phyloP scores from a whole-genome alignment of 2,888 invertebrate species.

The Apodemia hepburni region DNA sequence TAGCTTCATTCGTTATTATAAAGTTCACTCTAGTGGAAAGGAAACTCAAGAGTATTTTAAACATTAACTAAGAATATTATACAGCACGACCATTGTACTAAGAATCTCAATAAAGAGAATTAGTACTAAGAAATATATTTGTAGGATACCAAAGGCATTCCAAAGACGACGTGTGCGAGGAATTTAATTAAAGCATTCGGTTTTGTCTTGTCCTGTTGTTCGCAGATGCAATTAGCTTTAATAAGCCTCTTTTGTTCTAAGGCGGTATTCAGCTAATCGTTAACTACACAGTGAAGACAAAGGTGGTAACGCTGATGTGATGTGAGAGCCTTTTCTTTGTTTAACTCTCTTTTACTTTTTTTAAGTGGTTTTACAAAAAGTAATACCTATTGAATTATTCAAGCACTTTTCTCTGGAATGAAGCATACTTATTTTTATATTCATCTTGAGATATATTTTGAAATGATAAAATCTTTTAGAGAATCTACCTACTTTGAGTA shows the following conservation, averaged over 20 bases:
- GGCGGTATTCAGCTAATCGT: constrained; percentile 7
- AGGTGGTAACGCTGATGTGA: not conserved
- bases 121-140: constrained; percentile 13
- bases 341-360: not conserved
- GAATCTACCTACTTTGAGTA: too few species aligned
- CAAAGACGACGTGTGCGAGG: constrained; percentile 27
- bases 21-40: too few species aligned
- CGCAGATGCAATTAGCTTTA: constrained; percentile 32
- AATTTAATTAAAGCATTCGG: constrained; percentile 34
- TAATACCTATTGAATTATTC: not conserved
- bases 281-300: constrained; percentile 1
- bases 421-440: too few species aligned
- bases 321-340: constrained; percentile 6
- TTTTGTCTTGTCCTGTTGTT: constrained; percentile 24
- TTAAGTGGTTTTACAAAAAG: not conserved
- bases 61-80: not conserved
- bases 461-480: too few species aligned
- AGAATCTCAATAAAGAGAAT: constrained; percentile 5
- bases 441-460: too few species aligned
- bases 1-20: too few species aligned
- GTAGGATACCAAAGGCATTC: constrained; percentile 14
- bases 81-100: not conserved
- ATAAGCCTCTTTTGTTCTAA: constrained; percentile 23
- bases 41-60: not conserved
- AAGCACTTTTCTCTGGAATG: too few species aligned